Conservation (phyloP, 30 jellyfish, hydroid and myxozoan genomes). For the Hydractinia echinata region DNA sequence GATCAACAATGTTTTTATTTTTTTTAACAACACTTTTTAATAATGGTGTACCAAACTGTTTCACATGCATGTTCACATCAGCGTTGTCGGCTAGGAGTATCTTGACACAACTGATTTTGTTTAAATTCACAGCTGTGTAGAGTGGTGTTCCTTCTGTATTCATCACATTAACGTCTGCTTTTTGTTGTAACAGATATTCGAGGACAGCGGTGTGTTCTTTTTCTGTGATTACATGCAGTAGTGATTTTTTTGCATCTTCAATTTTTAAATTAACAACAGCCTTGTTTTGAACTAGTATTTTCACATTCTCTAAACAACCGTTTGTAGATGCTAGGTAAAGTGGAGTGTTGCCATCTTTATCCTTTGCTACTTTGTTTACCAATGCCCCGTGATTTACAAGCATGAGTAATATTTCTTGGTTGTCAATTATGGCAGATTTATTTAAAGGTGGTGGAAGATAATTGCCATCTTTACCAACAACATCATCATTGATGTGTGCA, state of each 20-base stretch:
- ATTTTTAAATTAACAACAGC: not conserved
- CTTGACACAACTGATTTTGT: not conserved
- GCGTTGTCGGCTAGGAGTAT: not conserved
- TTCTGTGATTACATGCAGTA: no score
- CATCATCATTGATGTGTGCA: not conserved
- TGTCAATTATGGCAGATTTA: not conserved
- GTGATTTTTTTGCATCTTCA: no score
- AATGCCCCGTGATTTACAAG: not conserved
- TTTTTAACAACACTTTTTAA: not conserved
- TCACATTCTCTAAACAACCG: not conserved
- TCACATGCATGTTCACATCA: not conserved
- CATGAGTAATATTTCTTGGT: slow-evolving; percentile 4
- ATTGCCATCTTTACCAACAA: not conserved
- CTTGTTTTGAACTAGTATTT: not conserved
- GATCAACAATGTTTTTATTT: not conserved
- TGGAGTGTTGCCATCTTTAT: not conserved
- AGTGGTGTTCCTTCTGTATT: not conserved
- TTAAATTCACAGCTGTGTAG: not conserved
- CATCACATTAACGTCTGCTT: slow-evolving; percentile 13
- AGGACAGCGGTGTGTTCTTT: not conserved
- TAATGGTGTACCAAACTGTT: not conserved
- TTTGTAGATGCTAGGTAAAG: not conserved
- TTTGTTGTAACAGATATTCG: not conserved
- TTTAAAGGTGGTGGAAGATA: not conserved
- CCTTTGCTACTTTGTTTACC: slow-evolving; percentile 9